Percentiles rank a stretch among this genome's conserved stretches.
phyloP scores from a whole-genome alignment of 2,888 invertebrate species.

The Heteromyza rotundicornis region DNA sequence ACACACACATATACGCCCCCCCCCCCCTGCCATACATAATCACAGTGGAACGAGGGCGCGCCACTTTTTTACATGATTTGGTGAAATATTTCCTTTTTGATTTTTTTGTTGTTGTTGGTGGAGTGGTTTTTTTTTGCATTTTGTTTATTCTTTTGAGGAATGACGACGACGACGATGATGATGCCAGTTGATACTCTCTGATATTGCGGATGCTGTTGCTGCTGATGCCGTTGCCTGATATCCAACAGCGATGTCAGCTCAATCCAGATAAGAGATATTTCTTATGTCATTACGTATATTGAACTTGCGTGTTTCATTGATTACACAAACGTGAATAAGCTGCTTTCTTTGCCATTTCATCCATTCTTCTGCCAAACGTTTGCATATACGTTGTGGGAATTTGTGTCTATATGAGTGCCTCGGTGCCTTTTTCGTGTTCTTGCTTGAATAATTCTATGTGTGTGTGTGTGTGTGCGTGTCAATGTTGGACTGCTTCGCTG shows the following conservation, averaged over 20 bases:
- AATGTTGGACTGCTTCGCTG: background rate
- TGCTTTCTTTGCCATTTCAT: constrained; percentile 36
- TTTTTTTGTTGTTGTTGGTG: background rate
- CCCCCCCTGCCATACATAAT: background rate
- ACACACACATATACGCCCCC: background rate
- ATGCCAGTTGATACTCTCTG: background rate
- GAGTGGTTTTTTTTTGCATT: background rate
- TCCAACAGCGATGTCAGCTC: background rate
- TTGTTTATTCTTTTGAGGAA: background rate
- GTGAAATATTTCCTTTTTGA: background rate
- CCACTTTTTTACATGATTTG: constrained; percentile 44
- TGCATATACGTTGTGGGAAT: too few relatives aligned
- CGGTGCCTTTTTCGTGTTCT: background rate
- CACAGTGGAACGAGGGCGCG: constrained; percentile 33
- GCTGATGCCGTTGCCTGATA: background rate
- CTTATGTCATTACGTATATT: constrained; percentile 50
- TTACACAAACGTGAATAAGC: constrained; percentile 57
- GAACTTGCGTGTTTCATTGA: constrained; percentile 45
- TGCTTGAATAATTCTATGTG: too few relatives aligned
- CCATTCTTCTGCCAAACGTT: background rate
- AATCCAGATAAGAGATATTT: constrained; percentile 20
- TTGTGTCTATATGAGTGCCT: too few relatives aligned
- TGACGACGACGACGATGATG: background rate
- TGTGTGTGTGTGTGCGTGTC: background rate
- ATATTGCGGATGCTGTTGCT: background rate